Evolutionary conservation across 1,140 invertebrate species (phyloP).

Genomic region (Musca domestica): DNA sequence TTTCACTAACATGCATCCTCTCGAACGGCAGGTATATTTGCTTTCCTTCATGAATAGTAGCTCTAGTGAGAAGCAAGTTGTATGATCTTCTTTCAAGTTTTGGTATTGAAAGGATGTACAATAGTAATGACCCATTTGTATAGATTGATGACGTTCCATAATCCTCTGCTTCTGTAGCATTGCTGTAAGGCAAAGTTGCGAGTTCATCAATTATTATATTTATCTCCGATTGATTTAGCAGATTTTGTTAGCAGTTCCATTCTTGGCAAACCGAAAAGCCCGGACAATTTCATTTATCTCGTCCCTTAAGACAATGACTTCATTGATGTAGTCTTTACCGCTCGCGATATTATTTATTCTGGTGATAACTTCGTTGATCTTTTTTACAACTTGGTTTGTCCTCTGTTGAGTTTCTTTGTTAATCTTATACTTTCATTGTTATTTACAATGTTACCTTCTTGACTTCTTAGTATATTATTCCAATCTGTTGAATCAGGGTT

Average conservation of each 20-base stretch:
- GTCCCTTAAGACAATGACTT: background rate
- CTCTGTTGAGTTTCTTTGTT: background rate
- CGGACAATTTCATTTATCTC: conserved; percentile 17
- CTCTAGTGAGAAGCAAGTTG: background rate
- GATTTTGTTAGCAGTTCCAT: background rate
- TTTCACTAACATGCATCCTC: background rate
- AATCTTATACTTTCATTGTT: background rate
- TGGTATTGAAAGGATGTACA: too few species aligned
- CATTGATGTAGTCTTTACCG: background rate
- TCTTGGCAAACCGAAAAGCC: conserved; percentile 5
- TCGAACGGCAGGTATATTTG: background rate
- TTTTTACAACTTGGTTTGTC: background rate
- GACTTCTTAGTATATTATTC: background rate
- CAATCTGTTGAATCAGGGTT: too few species aligned
- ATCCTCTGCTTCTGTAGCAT: background rate
- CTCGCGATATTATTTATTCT: background rate
- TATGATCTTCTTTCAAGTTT: too few species aligned
- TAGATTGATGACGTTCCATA: too few species aligned
- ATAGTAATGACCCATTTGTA: too few species aligned
- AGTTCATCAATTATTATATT: conserved; percentile 4
- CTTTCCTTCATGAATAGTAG: background rate
- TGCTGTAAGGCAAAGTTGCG: background rate
- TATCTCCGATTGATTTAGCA: background rate
- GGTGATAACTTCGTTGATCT: background rate
- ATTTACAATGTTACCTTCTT: background rate